These are phyloP conservation scores for Oeneis ivallda DNA, from an alignment of 2,888 invertebrate species.

Conservation along the genomic window DNA sequence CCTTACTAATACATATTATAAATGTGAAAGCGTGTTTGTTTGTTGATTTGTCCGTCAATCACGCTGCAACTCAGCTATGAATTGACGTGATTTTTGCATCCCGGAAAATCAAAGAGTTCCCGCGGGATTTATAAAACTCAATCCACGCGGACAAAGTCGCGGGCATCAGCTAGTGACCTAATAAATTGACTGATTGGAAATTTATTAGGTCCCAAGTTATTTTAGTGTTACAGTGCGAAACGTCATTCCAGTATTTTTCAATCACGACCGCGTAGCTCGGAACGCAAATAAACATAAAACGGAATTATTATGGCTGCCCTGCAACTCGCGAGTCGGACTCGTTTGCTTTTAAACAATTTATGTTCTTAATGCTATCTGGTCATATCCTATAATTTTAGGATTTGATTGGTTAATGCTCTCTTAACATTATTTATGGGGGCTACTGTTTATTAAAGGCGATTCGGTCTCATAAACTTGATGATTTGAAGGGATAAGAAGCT, in stretches of 20 bases:
- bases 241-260: slow-evolving; percentile 52
- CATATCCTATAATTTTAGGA: slow-evolving; percentile 41
- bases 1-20: too few relatives aligned
- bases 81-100: too few relatives aligned
- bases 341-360: slow-evolving; percentile 38
- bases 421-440: slow-evolving; percentile 33
- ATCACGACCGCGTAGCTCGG: slow-evolving; percentile 53
- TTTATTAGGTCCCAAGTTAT: slow-evolving; percentile 5
- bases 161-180: too few relatives aligned
- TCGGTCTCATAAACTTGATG: slow-evolving; percentile 31
- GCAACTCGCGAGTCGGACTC: slow-evolving; percentile 15
- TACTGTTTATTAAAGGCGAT: slow-evolving; percentile 34
- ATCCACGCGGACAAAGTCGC: too few relatives aligned
- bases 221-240: slow-evolving; percentile 2
- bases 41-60: too few relatives aligned
- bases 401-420: slow-evolving; percentile 36
- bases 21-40: too few relatives aligned
- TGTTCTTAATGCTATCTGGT: slow-evolving; percentile 39
- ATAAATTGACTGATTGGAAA: background rate
- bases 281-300: slow-evolving; percentile 44
- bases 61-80: too few relatives aligned
- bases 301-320: slow-evolving; percentile 38
- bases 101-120: too few relatives aligned
- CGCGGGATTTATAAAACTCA: too few relatives aligned
- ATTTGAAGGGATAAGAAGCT: slow-evolving; percentile 26